Conservation (phyloP, 2,888 invertebrate genomes). For the Caenorhabditis macrosperma region DNA sequence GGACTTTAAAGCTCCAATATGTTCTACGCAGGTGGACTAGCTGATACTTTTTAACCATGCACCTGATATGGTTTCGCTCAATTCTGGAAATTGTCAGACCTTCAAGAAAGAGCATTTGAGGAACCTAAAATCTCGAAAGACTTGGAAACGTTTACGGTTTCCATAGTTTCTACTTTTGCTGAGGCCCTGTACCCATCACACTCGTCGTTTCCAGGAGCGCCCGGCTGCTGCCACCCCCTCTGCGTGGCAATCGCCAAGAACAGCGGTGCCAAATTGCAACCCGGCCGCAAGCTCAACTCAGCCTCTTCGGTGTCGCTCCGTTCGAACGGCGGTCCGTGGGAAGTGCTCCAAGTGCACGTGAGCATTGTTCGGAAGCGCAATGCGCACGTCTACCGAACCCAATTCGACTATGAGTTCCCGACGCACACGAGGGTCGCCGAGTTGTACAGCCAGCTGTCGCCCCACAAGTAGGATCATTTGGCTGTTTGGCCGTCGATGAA, state of each 20-base stretch:
- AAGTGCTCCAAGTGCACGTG: constrained; percentile 24
- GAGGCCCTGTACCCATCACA: too few species aligned
- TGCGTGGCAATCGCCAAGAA: constrained; percentile 25
- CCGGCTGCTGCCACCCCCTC: constrained; percentile 35
- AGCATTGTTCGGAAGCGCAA: constrained; percentile 11
- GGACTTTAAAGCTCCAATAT: too few species aligned
- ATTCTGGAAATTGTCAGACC: too few species aligned
- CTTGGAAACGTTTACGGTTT: too few species aligned
- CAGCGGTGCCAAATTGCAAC: constrained; percentile 11
- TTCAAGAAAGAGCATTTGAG: too few species aligned
- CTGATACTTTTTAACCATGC: too few species aligned
- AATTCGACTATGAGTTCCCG: constrained; percentile 35
- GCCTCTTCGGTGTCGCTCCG: constrained; percentile 1
- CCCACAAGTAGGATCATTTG: constrained; percentile 2
- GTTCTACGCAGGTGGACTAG: too few species aligned
- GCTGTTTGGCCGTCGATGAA: too few species aligned
- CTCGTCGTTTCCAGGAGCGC: constrained; percentile 29
- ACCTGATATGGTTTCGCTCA: too few species aligned
- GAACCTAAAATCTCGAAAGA: too few species aligned
- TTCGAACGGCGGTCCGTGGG: constrained; percentile 43
- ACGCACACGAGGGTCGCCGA: constrained; percentile 36
- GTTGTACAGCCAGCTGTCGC: not conserved
- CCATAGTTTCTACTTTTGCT: too few species aligned
- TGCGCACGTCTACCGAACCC: constrained; percentile 10
- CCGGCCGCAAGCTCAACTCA: constrained; percentile 15